Evolutionary conservation across 2,888 invertebrate genomes (phyloP).

Genomic region (Aproaerema taeniolella): DNA sequence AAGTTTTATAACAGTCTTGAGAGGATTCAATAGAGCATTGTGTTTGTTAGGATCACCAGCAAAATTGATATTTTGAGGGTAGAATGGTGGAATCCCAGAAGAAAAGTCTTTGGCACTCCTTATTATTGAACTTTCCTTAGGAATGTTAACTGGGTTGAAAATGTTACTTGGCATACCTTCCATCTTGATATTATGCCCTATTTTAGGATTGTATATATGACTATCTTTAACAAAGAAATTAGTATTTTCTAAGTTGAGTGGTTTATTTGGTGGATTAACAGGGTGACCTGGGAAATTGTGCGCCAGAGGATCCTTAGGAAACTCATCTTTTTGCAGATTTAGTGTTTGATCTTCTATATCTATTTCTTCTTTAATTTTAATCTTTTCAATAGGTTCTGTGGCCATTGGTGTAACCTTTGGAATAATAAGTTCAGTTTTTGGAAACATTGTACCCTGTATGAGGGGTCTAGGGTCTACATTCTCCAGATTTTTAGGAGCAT

Average conservation of each 20-base stretch:
- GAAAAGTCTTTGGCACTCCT: conserved; percentile 65
- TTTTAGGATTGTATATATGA: conserved; percentile 64
- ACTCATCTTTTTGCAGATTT: conserved; percentile 66
- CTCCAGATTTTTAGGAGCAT: conserved; percentile 42
- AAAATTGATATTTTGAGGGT: conserved; percentile 59
- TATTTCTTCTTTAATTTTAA: conserved; percentile 72
- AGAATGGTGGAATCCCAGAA: conserved; percentile 58
- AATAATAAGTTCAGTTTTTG: conserved; percentile 80
- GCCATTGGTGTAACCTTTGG: conserved; percentile 78
- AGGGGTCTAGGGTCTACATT: conserved; percentile 46
- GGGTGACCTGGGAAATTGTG: conserved; percentile 61
- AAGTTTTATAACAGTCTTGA: conserved; percentile 70
- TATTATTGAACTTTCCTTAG: conserved; percentile 62
- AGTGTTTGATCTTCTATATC: conserved; percentile 62
- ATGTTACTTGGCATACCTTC: conserved; percentile 62
- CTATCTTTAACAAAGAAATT: conserved; percentile 69
- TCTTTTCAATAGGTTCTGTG: conserved; percentile 65
- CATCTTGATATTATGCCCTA: conserved; percentile 62
- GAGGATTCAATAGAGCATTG: conserved; percentile 60
- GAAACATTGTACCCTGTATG: conserved; percentile 47
- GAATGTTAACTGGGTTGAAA: conserved; percentile 62
- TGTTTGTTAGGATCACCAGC: conserved; percentile 62
- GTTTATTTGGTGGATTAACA: conserved; percentile 54
- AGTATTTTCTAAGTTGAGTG: conserved; percentile 65
- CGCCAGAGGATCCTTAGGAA: conserved; percentile 63